phyloP scores from a whole-genome alignment of 2,797 vertebrate species.

The Luscinia luscinia region DNA sequence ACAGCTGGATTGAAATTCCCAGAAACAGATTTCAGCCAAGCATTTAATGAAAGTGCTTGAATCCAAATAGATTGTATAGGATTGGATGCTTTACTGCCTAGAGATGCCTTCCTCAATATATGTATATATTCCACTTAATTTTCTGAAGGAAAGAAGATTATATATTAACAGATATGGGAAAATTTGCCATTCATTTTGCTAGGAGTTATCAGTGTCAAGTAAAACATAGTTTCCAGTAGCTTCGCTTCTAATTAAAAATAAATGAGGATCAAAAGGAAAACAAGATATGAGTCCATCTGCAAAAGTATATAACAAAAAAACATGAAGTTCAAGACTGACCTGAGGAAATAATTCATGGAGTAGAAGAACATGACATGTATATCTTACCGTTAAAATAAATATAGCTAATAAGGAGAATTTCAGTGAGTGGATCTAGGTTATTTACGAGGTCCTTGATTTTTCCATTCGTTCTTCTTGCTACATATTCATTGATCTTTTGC shows the following conservation, averaged over 20 bases:
- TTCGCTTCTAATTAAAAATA: not conserved
- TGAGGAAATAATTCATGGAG: not conserved
- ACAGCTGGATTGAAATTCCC: not conserved
- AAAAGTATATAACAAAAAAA: not conserved
- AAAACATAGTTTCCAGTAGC: not conserved
- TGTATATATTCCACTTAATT: not conserved
- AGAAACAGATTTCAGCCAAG: not conserved
- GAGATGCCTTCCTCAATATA: not conserved
- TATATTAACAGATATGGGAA: not conserved
- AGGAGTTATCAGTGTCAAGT: not conserved
- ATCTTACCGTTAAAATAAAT: slow-evolving; percentile 89
- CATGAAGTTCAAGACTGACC: not conserved
- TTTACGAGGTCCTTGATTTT: slow-evolving; percentile 86
- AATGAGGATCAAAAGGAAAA: not conserved
- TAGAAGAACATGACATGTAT: not conserved
- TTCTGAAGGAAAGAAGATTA: not conserved
- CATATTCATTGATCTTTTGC: slow-evolving; percentile 82
- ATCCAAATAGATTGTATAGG: not conserved
- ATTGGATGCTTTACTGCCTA: not conserved
- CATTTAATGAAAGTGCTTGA: not conserved
- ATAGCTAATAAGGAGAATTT: slow-evolving; percentile 88
- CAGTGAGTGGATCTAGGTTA: slow-evolving; percentile 77
- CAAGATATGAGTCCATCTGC: not conserved
- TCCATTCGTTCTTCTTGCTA: slow-evolving; percentile 85
- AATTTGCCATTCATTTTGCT: not conserved